phyloP scores from a whole-genome alignment of 2,888 invertebrate genomes.

The Agrotis segetum region DNA sequence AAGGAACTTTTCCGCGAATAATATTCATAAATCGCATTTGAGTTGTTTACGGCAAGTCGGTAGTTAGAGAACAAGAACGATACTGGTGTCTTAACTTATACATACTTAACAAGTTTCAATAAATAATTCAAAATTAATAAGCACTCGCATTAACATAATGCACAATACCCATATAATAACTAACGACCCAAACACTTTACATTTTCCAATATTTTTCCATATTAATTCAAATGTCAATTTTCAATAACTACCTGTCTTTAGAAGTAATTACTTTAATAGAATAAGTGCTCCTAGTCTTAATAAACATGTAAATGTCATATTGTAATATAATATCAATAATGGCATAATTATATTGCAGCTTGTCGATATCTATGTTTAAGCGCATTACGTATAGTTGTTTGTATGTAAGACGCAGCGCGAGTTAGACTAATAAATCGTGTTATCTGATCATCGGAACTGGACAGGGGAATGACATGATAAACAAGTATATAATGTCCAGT shows the following conservation, averaged over 20 bases:
- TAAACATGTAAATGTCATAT: slow-evolving; percentile 62
- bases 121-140: slow-evolving; percentile 33
- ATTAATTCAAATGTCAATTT: slow-evolving; percentile 57
- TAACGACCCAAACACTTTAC: slow-evolving; percentile 28
- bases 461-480: slow-evolving; percentile 75
- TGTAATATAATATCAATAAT: slow-evolving; percentile 63
- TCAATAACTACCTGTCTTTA: slow-evolving; percentile 59
- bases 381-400: slow-evolving; percentile 31
- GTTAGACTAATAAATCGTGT: slow-evolving; percentile 69
- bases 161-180: slow-evolving; percentile 43
- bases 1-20: not conserved
- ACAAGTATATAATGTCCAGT: slow-evolving; percentile 68
- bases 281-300: slow-evolving; percentile 60
- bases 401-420: slow-evolving; percentile 42
- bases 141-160: slow-evolving; percentile 29
- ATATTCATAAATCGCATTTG: slow-evolving; percentile 2
- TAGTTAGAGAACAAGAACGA: not conserved
- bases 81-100: slow-evolving; percentile 15
- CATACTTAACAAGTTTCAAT: slow-evolving; percentile 6
- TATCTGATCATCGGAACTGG: slow-evolving; percentile 71
- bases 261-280: slow-evolving; percentile 61
- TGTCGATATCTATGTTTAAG: slow-evolving; percentile 44
- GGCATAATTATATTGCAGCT: slow-evolving; percentile 56
- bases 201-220: slow-evolving; percentile 61
- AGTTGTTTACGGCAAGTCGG: not conserved